These are phyloP conservation scores for Chorisops tibialis DNA, from an alignment of 2,888 invertebrate genomes.

Conservation along the genomic window DNA sequence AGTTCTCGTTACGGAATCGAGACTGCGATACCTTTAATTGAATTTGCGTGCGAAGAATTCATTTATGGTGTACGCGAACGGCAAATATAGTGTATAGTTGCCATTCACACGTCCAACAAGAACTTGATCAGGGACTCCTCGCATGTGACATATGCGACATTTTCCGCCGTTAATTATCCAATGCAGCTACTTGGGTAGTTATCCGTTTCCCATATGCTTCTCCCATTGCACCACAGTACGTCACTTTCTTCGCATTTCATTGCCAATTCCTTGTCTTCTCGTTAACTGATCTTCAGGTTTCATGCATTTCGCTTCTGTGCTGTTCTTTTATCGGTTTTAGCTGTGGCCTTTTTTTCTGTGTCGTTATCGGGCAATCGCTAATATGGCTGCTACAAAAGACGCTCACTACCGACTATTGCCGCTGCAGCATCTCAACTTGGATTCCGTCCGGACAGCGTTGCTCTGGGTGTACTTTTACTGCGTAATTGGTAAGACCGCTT, in stretches of 20 bases:
- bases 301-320: slow-evolving; percentile 3
- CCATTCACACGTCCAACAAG: too few relatives aligned
- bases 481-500: slow-evolving; percentile 31
- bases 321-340: slow-evolving; percentile 9
- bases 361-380: slow-evolving; percentile 9
- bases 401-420: not conserved
- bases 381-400: slow-evolving; percentile 1
- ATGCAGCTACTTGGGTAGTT: too few relatives aligned
- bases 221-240: not conserved
- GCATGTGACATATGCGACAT: too few relatives aligned
- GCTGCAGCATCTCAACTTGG: not conserved
- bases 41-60: too few relatives aligned
- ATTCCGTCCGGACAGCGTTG: not conserved
- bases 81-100: too few relatives aligned
- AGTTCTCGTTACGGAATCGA: too few relatives aligned
- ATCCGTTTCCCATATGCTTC: too few relatives aligned
- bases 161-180: too few relatives aligned
- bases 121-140: too few relatives aligned
- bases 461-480: slow-evolving; percentile 30
- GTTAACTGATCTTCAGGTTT: slow-evolving; percentile 18
- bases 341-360: slow-evolving; percentile 1
- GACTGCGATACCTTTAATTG: too few relatives aligned
- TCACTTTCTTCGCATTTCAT: slow-evolving; percentile 23
- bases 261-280: slow-evolving; percentile 4
- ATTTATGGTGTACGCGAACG: too few relatives aligned